These are phyloP conservation scores for Argya squamiceps DNA, from an alignment of 2,797 vertebrate species.

Conservation along the genomic window DNA sequence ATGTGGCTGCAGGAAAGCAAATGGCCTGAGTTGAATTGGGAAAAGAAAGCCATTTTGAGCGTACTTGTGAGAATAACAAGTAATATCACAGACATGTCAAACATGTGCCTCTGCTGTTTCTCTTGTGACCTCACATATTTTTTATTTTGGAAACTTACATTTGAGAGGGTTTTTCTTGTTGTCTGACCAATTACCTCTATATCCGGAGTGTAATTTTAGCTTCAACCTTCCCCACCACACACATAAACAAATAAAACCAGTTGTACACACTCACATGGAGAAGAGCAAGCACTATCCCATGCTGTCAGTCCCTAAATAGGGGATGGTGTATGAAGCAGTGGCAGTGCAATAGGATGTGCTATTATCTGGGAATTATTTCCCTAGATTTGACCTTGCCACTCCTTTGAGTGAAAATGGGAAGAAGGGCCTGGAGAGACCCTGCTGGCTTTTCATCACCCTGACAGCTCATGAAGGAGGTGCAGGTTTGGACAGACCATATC, in stretches of 20 bases:
- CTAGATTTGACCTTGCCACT: background rate
- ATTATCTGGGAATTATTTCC: background rate
- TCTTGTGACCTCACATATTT: background rate
- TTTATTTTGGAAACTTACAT: background rate
- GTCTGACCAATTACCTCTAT: background rate
- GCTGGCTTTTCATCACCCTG: background rate
- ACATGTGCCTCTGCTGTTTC: background rate
- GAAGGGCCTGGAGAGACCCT: background rate
- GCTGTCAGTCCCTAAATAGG: background rate
- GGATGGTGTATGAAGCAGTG: background rate
- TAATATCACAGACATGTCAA: background rate
- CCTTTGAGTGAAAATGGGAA: background rate
- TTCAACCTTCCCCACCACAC: background rate
- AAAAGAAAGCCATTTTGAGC: background rate
- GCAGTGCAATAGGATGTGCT: background rate
- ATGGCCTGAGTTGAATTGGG: background rate
- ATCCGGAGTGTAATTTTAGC: background rate
- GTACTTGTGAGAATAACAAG: background rate
- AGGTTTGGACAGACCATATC: background rate
- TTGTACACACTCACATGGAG: rapidly evolving
- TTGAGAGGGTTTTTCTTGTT: background rate
- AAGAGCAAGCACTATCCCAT: background rate
- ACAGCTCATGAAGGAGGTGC: background rate
- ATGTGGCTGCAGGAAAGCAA: conserved; percentile 30
- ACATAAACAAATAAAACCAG: background rate